Evolutionary conservation across 1,140 invertebrate genomes (phyloP).

Genomic region (Hypsibius dujardini): DNA sequence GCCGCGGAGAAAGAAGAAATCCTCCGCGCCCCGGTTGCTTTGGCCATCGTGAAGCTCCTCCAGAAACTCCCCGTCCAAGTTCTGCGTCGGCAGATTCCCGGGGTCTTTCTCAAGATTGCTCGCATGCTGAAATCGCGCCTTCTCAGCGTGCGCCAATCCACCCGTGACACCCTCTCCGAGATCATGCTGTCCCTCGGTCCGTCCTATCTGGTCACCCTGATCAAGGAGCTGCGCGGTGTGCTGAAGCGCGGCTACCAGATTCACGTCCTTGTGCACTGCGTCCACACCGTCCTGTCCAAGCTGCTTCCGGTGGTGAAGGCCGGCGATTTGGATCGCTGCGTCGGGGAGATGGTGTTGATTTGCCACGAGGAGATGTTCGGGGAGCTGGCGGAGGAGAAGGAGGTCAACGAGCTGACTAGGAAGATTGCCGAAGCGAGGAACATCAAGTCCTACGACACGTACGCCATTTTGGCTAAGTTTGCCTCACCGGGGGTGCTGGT

Average conservation of each 20-base stretch:
- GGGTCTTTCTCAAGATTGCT: conserved; percentile 70
- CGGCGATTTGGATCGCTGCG: conserved; percentile 55
- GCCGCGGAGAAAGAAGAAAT: conserved; percentile 61
- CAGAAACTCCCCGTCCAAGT: conserved; percentile 55
- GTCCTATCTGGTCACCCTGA: conserved; percentile 52
- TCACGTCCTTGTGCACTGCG: conserved; percentile 72
- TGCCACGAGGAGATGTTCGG: conserved; percentile 76
- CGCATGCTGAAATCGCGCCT: conserved; percentile 70
- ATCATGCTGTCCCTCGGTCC: conserved; percentile 69
- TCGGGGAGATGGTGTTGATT: conserved; percentile 50
- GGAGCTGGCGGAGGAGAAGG: conserved; percentile 69
- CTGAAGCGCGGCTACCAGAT: conserved; percentile 77
- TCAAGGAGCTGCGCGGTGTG: conserved; percentile 59
- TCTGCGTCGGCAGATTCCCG: conserved; percentile 48
- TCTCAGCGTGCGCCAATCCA: conserved; percentile 62
- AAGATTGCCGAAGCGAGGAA: conserved; percentile 45
- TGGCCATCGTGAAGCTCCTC: conserved; percentile 75
- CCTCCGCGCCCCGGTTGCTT: conserved; percentile 66
- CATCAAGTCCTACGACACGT: conserved; percentile 65
- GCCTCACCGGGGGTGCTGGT: conserved; percentile 55
- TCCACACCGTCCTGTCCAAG: conserved; percentile 58
- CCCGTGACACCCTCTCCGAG: conserved; percentile 70
- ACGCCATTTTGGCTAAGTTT: conserved; percentile 58
- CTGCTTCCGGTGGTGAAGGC: conserved; percentile 47
- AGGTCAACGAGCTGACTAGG: conserved; percentile 57